Evolutionary conservation across 2,888 invertebrate genomes (phyloP).

Genomic region (Schizaphis graminum): DNA sequence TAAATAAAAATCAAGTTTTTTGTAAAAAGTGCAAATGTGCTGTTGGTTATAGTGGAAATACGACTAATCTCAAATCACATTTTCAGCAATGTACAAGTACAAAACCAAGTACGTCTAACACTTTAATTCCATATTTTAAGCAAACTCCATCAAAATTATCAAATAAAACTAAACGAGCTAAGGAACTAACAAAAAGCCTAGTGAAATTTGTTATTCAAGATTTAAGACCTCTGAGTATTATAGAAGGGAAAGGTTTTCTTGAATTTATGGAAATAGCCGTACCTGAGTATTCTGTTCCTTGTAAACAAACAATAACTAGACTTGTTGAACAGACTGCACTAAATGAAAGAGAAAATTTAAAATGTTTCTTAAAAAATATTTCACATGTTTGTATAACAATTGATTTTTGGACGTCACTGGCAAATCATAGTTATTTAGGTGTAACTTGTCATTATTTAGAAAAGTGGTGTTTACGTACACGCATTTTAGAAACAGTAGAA

Average conservation of each 20-base stretch:
- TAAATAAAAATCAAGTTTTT: too few species aligned
- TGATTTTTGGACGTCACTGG: constrained; percentile 27
- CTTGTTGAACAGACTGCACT: constrained; percentile 11
- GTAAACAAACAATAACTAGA: constrained; percentile 8
- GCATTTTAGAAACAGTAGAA: constrained; percentile 6
- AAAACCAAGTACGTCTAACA: too few species aligned
- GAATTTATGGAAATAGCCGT: constrained; percentile 29
- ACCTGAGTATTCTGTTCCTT: constrained; percentile 8
- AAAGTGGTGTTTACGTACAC: constrained; percentile 7
- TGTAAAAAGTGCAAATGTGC: too few species aligned
- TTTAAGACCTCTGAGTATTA: constrained; percentile 9
- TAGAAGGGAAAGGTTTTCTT: constrained; percentile 27
- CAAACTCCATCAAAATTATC: too few species aligned
- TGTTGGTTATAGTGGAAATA: too few species aligned
- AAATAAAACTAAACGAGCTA: too few species aligned
- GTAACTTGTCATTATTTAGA: constrained; percentile 33
- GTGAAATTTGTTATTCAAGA: constrained; percentile 2
- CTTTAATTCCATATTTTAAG: too few species aligned
- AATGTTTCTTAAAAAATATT: constrained; percentile 13
- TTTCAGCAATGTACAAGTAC: too few species aligned
- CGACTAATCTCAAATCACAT: too few species aligned
- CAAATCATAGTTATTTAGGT: constrained; percentile 24
- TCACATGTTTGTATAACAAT: constrained; percentile 24
- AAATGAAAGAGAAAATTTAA: constrained; percentile 32
- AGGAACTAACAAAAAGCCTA: too few species aligned